Evolutionary conservation across 2,113 vertebrate genomes (phyloP).

Genomic region (Plecotus auritus): DNA sequence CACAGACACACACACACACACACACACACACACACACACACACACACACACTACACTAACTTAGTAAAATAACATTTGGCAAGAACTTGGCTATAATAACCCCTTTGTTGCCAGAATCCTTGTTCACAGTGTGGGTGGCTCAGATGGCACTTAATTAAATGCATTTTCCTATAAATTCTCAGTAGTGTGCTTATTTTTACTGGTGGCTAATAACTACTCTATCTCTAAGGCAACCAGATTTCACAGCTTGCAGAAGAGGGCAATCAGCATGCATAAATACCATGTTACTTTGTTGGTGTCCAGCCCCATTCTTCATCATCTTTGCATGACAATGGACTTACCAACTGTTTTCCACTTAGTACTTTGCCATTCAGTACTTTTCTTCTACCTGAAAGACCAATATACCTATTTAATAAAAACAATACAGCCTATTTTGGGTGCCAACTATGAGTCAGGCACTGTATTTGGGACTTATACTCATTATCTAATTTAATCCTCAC

Average conservation of each 20-base stretch:
- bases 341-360: not conserved
- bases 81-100: conserved; percentile 69
- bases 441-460: not conserved
- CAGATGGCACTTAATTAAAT: conserved; percentile 78
- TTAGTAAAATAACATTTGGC: conserved; percentile 71
- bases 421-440: not conserved
- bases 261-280: not conserved
- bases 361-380: not conserved
- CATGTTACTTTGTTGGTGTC: not conserved
- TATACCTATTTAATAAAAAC: not conserved
- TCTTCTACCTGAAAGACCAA: not conserved
- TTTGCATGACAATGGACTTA: not conserved
- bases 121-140: conserved; percentile 74
- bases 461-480: not conserved
- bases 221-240: conserved; percentile 58
- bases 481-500: not conserved
- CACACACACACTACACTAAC: conserved; percentile 29
- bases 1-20: conserved; percentile 8
- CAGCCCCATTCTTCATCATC: not conserved
- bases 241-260: conserved; percentile 37
- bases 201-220: conserved; percentile 52
- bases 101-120: conserved; percentile 70
- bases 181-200: conserved; percentile 61
- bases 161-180: conserved; percentile 62
- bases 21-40: not conserved